phyloP scores from a whole-genome alignment of 2,888 invertebrate species.

The Drosophila merina region DNA sequence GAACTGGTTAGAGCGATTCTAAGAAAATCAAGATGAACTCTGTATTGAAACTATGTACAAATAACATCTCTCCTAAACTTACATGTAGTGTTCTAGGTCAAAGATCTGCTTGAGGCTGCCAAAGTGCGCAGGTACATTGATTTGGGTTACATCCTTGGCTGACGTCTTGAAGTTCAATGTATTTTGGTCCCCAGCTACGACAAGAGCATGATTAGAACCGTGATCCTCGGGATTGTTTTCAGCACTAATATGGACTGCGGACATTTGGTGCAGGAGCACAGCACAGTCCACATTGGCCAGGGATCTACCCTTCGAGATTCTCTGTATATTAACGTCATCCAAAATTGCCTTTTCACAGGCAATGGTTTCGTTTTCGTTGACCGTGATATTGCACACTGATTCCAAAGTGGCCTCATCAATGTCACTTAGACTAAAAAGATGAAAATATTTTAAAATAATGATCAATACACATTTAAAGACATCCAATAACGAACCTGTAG shows the following conservation, averaged over 20 bases:
- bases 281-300: slow-evolving; percentile 54
- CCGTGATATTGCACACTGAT: slow-evolving; percentile 63
- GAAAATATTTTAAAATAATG: too few relatives aligned
- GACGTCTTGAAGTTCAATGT: slow-evolving; percentile 62
- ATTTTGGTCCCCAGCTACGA: slow-evolving; percentile 62
- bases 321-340: slow-evolving; percentile 72
- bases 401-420: slow-evolving; percentile 78
- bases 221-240: slow-evolving; percentile 55
- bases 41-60: background rate
- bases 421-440: slow-evolving; percentile 68
- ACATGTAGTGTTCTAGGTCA: slow-evolving; percentile 81
- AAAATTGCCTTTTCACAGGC: slow-evolving; percentile 69
- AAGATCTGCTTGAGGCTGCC: slow-evolving; percentile 77
- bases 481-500: slow-evolving; percentile 72
- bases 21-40: too few relatives aligned
- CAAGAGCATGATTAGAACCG: slow-evolving; percentile 24
- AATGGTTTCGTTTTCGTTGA: slow-evolving; percentile 76
- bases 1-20: slow-evolving; percentile 80
- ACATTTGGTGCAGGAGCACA: slow-evolving; percentile 47
- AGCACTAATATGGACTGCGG: slow-evolving; percentile 27
- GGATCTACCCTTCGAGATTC: slow-evolving; percentile 56
- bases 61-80: slow-evolving; percentile 27
- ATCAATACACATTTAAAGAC: too few relatives aligned
- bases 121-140: slow-evolving; percentile 67
- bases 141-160: slow-evolving; percentile 53